phyloP scores from a whole-genome alignment of 2,888 invertebrate genomes.

The Nymphalis polychloros region DNA sequence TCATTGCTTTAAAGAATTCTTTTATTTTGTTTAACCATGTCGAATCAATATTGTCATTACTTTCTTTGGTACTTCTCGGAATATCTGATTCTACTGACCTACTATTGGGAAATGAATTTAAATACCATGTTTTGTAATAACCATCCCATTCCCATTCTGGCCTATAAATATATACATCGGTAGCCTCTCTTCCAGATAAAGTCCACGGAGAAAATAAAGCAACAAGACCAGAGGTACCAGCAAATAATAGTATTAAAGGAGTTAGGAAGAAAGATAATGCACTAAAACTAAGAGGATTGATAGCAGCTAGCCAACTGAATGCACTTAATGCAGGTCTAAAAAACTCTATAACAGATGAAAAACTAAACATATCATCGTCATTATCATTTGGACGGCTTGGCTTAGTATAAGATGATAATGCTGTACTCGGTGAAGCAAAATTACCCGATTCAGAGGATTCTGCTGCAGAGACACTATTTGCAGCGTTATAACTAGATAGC shows the following conservation, averaged over 20 bases:
- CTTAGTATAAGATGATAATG: constrained; percentile 53
- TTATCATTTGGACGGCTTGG: constrained; percentile 57
- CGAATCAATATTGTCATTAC: constrained; percentile 40
- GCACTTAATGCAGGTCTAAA: constrained; percentile 77
- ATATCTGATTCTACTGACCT: constrained; percentile 46
- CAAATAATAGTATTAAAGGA: constrained; percentile 83
- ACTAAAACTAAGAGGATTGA: constrained; percentile 83
- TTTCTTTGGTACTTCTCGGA: constrained; percentile 48
- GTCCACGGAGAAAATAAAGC: constrained; percentile 85
- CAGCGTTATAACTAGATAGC: constrained; percentile 65
- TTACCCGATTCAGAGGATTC: constrained; percentile 55
- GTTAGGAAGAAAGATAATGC: constrained; percentile 83
- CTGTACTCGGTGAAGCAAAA: constrained; percentile 55
- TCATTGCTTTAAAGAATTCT: constrained; percentile 54
- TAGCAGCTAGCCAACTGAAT: constrained; percentile 77
- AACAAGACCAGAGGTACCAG: constrained; percentile 83
- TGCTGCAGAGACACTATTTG: constrained; percentile 48
- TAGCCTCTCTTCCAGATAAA: constrained; percentile 73
- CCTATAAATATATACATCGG: constrained; percentile 62
- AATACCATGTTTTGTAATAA: constrained; percentile 78
- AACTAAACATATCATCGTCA: constrained; percentile 72
- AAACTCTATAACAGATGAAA: constrained; percentile 69
- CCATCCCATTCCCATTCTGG: constrained; percentile 83
- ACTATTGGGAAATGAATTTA: constrained; percentile 64
- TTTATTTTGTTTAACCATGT: constrained; percentile 57